These are phyloP conservation scores for Cavia aperea DNA, from an alignment of 2,113 vertebrate species.

Conservation along the genomic window DNA sequence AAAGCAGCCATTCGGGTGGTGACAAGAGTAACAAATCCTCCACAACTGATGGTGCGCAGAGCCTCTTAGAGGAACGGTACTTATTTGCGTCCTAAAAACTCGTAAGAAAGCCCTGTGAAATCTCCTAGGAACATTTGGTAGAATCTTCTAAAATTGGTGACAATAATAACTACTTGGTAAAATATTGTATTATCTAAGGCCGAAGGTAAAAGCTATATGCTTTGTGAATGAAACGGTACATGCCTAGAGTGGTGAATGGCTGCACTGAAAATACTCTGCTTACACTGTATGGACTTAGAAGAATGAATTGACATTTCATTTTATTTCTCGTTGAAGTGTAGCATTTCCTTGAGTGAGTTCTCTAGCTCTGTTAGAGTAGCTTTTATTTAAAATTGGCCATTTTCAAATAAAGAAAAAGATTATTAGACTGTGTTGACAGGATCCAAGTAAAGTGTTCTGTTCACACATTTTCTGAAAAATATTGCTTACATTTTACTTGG, in stretches of 20 bases:
- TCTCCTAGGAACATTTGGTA: neutral
- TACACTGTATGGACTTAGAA: neutral
- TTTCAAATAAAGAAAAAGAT: slow-evolving; percentile 51
- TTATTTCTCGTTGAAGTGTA: slow-evolving; percentile 34
- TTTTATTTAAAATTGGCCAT: slow-evolving; percentile 49
- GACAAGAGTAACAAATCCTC: neutral
- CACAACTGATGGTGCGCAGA: accelerated
- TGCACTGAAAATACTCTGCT: slow-evolving; percentile 16
- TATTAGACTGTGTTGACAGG: slow-evolving; percentile 36
- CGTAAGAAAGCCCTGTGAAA: neutral
- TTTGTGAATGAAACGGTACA: slow-evolving; percentile 23
- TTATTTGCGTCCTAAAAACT: neutral
- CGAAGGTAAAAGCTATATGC: neutral
- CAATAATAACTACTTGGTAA: neutral
- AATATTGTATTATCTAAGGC: neutral
- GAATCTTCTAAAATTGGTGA: neutral
- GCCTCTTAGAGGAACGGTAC: neutral
- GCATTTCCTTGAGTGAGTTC: slow-evolving; percentile 30
- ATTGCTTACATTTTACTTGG: slow-evolving; percentile 41
- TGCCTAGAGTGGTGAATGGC: neutral
- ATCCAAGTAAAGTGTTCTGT: slow-evolving; percentile 21
- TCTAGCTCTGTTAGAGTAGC: slow-evolving; percentile 22
- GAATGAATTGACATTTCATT: slow-evolving; percentile 45
- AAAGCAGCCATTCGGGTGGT: neutral
- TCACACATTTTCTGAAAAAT: slow-evolving; percentile 23